Evolutionary conservation across 23 tunicate genomes (phyloP).

Genomic region (Aplidium turbinatum): DNA sequence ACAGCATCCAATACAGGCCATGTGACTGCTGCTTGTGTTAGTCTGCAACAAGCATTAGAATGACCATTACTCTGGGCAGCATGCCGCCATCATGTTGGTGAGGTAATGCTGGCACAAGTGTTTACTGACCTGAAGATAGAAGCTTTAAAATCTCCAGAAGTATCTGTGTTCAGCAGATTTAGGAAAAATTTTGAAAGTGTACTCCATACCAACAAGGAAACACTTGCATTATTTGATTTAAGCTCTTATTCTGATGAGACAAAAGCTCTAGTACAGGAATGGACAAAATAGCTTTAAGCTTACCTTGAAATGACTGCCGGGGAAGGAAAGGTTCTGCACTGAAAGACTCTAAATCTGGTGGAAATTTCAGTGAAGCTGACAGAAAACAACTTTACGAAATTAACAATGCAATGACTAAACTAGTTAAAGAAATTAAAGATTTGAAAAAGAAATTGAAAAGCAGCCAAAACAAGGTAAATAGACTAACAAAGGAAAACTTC

Average conservation of each 20-base stretch:
- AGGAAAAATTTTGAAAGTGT: slow-evolving; percentile 7
- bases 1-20: slow-evolving; percentile 9
- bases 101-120: slow-evolving; percentile 4
- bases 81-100: slow-evolving; percentile 14
- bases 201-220: slow-evolving; percentile 7
- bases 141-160: slow-evolving; percentile 8
- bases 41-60: slow-evolving; percentile 14
- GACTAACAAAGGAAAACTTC: no score
- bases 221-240: slow-evolving; percentile 1
- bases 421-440: no score
- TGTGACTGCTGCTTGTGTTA: slow-evolving; percentile 9
- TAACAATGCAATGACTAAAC: no score
- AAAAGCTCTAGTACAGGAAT: slow-evolving; percentile 1
- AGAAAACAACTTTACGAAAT: no score
- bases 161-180: slow-evolving; percentile 1
- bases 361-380: no score
- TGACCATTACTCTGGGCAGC: slow-evolving; percentile 2
- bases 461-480: no score
- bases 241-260: background rate
- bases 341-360: no score
- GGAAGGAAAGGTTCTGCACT: no score
- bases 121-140: slow-evolving; percentile 13
- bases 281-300: no score
- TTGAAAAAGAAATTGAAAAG: no score
- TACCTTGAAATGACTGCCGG: no score